These are phyloP conservation scores for Hyalella azteca DNA, from an alignment of 2,888 invertebrate species.

Conservation along the genomic window DNA sequence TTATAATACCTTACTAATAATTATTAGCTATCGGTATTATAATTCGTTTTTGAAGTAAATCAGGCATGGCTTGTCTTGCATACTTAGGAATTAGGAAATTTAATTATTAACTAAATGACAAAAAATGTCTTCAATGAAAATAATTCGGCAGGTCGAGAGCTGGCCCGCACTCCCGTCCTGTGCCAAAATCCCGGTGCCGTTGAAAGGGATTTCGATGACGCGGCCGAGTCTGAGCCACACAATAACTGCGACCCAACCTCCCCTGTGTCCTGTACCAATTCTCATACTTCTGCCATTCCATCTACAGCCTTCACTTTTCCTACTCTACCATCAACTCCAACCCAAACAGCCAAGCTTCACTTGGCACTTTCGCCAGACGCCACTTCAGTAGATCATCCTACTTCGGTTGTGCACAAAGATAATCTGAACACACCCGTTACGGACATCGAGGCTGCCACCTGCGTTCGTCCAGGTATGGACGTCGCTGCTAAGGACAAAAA, in stretches of 20 bases:
- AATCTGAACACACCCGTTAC: background rate
- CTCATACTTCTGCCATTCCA: background rate
- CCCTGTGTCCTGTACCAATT: background rate
- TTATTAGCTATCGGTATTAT: background rate
- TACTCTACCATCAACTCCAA: background rate
- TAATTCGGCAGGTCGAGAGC: background rate
- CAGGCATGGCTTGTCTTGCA: background rate
- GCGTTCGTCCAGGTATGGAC: no score
- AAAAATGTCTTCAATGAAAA: background rate
- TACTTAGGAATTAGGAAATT: background rate
- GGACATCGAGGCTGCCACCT: background rate
- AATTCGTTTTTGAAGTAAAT: background rate
- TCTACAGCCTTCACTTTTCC: background rate
- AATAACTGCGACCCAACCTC: background rate
- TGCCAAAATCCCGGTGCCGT: background rate
- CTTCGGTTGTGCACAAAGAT: background rate
- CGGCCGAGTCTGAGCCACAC: background rate
- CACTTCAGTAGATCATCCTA: no score
- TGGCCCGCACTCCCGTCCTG: slow-evolving; percentile 9
- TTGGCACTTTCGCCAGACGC: no score
- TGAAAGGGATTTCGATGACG: background rate
- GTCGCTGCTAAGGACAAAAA: background rate
- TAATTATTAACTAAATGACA: background rate
- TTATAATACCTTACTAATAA: background rate
- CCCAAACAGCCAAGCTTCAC: background rate